These are phyloP conservation scores for Antedon bifida DNA, from an alignment of 35 echinoderm and acorn worm genomes.

Conservation along the genomic window DNA sequence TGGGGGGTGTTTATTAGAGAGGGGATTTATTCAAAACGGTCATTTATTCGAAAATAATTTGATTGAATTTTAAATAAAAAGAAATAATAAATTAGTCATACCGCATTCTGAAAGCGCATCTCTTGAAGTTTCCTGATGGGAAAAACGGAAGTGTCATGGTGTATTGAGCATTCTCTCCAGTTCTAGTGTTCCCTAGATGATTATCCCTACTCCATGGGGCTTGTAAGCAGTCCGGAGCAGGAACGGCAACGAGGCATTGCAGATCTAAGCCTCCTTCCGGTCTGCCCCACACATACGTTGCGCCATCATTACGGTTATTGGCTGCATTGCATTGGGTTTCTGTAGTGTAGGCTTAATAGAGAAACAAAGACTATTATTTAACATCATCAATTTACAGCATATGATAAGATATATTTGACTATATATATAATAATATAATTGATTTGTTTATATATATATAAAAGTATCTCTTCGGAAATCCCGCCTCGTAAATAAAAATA, in stretches of 20 bases:
- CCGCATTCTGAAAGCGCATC: slow-evolving; percentile 78
- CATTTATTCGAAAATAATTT: too few relatives aligned
- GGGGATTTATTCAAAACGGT: too few relatives aligned
- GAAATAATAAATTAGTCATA: slow-evolving; percentile 12
- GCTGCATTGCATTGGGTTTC: slow-evolving; percentile 23
- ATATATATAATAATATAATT: neutral
- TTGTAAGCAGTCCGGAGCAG: slow-evolving; percentile 61
- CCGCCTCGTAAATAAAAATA: too few relatives aligned
- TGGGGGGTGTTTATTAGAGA: too few relatives aligned
- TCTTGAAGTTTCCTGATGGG: slow-evolving; percentile 33
- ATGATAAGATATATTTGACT: neutral
- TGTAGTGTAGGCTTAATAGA: slow-evolving; percentile 11
- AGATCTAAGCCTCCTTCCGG: slow-evolving; percentile 32
- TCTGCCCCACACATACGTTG: slow-evolving; percentile 63
- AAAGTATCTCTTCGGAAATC: too few relatives aligned
- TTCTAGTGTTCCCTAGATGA: slow-evolving; percentile 70
- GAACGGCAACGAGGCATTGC: slow-evolving; percentile 61
- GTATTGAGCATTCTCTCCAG: slow-evolving; percentile 53
- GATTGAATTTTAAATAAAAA: too few relatives aligned
- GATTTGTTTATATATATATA: too few relatives aligned
- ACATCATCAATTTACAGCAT: neutral
- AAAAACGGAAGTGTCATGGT: slow-evolving; percentile 76
- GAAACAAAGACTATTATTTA: neutral
- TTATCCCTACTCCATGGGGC: slow-evolving; percentile 95
- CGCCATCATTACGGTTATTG: slow-evolving; percentile 12